Base-by-base conservation (phyloP, 2,888 invertebrate genomes). In the Halocaridina rubra region DNA sequence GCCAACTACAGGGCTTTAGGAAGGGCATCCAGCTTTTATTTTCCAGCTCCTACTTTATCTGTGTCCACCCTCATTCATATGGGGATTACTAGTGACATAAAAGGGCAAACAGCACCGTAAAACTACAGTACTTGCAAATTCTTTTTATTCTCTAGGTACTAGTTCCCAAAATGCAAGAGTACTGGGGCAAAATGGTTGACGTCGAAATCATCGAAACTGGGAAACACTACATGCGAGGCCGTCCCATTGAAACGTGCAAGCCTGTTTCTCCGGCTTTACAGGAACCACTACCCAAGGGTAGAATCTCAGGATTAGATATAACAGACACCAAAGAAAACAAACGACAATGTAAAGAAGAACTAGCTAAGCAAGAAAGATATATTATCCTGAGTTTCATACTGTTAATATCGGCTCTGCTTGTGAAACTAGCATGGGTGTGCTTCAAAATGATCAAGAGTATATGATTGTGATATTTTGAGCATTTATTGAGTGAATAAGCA, bases 141-240 rank as follows among this genome's bases (percentile, higher is more conserved):
- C 16, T 33, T 27, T 29, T 19, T 24, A 13, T n/a, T 29, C 16
- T 78, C 7, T 75, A 93, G 92, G 95, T 98, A 0, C 91, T 98
- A 81, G 93, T 98, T 0, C 96, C 97, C 0, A 95, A 95, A 92
- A 93, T 93, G 5, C 92, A 94, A 0, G 93, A 93, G 89, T 94
- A 94, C 69, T 93, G 98, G 93, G 98, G 98, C 0, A 95, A 95
- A 90, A 93, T 95, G 91, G 92, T 98, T 0, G 93, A 93, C 0
- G 97, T 98, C 0, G 93, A 93, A 90, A 95, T 98, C 39, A 81
- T 81, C 13, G 87, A 87, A 64, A 87, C 87, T 1, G 87, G 87
- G 24, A 87, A 87, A 53, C 87, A 87, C 67, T 87, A 85, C 75
- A 76, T 87, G 85, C 72, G 61, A 16, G 84, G 87, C 10, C 78